Conservation (phyloP, 1,140 invertebrate genomes). For the Halictus rubicundus region DNA sequence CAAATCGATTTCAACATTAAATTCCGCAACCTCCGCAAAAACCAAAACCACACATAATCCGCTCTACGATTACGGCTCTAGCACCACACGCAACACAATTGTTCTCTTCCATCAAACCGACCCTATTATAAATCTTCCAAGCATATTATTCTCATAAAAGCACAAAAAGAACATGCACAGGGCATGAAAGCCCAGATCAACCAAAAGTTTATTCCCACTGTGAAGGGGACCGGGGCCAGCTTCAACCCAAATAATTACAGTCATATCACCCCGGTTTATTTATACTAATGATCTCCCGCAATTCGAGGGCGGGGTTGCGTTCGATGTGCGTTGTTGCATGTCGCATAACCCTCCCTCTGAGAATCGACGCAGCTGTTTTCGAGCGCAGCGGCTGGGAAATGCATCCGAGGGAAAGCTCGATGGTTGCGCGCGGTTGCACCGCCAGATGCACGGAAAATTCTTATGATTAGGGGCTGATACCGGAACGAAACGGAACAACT, state of each 20-base stretch:
- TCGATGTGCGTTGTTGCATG: neutral
- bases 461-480: slow-evolving; percentile 13
- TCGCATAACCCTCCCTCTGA: neutral
- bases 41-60: no score
- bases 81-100: no score
- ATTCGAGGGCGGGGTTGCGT: neutral
- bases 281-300: slow-evolving; percentile 6
- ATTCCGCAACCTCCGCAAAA: no score
- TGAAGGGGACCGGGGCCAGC: no score
- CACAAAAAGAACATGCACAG: neutral
- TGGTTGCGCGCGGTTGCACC: slow-evolving; percentile 10
- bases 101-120: no score
- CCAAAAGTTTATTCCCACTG: neutral
- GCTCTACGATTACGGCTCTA: no score
- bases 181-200: neutral
- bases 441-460: slow-evolving; percentile 46
- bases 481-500: neutral
- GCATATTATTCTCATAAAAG: neutral
- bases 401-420: neutral
- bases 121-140: neutral
- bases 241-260: neutral
- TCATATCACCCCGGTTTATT: neutral
- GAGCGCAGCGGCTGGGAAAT: neutral
- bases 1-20: no score
- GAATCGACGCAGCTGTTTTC: slow-evolving; percentile 47